These are phyloP conservation scores for Myopa testacea DNA, from an alignment of 2,888 invertebrate genomes.

Conservation along the genomic window DNA sequence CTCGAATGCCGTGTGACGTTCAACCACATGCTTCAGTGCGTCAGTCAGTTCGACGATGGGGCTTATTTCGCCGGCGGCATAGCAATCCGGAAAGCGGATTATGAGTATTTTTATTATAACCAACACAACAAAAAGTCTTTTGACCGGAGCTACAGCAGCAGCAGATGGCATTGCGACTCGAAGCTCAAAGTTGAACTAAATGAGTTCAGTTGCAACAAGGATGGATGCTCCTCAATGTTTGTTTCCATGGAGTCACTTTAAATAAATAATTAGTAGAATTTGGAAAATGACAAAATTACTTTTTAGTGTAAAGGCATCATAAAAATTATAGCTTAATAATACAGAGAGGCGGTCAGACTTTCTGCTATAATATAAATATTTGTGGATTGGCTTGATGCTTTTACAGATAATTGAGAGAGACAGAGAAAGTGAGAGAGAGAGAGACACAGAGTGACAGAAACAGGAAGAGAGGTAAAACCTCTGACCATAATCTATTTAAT, in stretches of 20 bases:
- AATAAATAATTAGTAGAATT: conserved; percentile 15
- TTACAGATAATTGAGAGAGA: neutral
- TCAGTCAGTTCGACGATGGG: neutral
- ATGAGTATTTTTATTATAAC: neutral
- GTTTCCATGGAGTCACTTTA: neutral
- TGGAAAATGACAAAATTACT: neutral
- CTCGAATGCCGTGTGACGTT: neutral
- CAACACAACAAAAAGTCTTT: neutral
- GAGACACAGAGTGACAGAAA: no score
- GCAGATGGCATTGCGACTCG: neutral
- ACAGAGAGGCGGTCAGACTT: neutral
- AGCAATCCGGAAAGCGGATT: neutral
- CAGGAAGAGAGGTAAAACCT: no score
- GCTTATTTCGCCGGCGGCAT: neutral
- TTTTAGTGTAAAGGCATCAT: neutral
- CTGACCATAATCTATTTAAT: no score
- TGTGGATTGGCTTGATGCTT: no score
- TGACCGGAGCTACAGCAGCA: neutral
- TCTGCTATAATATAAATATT: no score
- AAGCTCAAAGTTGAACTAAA: neutral
- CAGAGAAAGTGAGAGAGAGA: no score
- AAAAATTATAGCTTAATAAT: conserved; percentile 15
- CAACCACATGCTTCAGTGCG: conserved; percentile 6
- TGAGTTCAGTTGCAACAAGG: neutral
- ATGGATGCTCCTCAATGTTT: neutral